Conservation (phyloP, 2,888 invertebrate genomes). For the Eupithecia tripunctaria region DNA sequence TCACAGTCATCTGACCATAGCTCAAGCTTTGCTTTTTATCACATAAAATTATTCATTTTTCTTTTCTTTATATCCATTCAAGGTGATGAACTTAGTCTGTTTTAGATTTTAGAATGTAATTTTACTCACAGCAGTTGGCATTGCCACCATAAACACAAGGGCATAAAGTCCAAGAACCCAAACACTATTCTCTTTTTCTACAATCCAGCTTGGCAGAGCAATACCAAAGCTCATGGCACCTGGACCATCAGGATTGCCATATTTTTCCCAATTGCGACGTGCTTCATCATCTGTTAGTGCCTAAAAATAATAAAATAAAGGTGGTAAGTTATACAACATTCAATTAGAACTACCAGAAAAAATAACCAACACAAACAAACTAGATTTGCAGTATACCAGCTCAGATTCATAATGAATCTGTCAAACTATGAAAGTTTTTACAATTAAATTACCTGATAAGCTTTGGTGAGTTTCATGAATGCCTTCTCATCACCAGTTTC, state of each 20-base stretch:
- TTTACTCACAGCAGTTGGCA: conserved; percentile 90
- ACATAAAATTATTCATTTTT: background rate
- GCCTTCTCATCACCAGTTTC: conserved; percentile 98
- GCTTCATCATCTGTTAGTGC: conserved; percentile 99
- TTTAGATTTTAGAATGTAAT: background rate
- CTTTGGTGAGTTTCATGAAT: conserved; percentile 98
- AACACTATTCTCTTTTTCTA: conserved; percentile 99
- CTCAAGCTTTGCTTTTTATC: background rate
- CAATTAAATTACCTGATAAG: conserved; percentile 93
- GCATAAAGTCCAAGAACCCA: conserved; percentile 98
- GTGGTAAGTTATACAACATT: background rate
- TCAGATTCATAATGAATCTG: no score
- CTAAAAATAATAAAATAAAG: conserved; percentile 61
- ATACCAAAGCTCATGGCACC: conserved; percentile 99
- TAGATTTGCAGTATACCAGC: no score
- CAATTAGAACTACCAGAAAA: background rate
- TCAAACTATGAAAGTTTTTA: no score
- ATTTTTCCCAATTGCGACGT: conserved; percentile 98
- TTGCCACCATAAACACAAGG: conserved; percentile 98
- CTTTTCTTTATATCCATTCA: background rate
- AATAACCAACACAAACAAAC: no score
- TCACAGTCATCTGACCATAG: no score
- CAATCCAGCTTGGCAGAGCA: conserved; percentile 99
- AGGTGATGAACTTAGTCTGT: background rate
- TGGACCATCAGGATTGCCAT: conserved; percentile 99